Evolutionary conservation across 1,140 invertebrate genomes (phyloP).

Genomic region (Heliothis virescens): DNA sequence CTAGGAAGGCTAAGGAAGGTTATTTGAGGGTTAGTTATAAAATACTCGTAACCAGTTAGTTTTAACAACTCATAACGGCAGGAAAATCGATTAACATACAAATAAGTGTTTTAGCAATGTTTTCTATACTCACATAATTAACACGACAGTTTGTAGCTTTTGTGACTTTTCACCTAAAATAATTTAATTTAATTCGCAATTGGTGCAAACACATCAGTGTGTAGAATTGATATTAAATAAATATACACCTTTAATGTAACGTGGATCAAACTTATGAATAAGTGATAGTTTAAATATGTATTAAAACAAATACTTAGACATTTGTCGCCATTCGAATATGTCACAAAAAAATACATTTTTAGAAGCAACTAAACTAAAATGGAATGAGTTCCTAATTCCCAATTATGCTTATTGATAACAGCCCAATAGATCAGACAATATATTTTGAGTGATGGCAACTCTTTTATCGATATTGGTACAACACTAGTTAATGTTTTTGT

Average conservation of each 20-base stretch:
- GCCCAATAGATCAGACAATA: too few relatives aligned
- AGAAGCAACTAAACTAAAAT: neutral
- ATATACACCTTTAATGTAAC: neutral
- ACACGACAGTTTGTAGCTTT: neutral
- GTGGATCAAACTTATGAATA: neutral
- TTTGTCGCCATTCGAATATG: neutral
- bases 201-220: neutral
- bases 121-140: conserved; percentile 2
- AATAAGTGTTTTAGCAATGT: conserved; percentile 14
- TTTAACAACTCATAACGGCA: too few relatives aligned
- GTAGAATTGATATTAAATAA: neutral
- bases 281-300: neutral
- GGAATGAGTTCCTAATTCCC: too few relatives aligned
- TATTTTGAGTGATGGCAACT: too few relatives aligned
- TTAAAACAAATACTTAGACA: neutral
- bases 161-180: neutral
- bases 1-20: too few relatives aligned
- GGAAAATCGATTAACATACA: too few relatives aligned
- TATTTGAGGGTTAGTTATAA: too few relatives aligned
- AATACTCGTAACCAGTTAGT: too few relatives aligned
- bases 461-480: too few relatives aligned
- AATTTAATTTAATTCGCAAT: neutral
- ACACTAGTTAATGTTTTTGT: too few relatives aligned
- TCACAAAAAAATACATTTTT: neutral
- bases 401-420: too few relatives aligned